Conservation (phyloP, 1,140 invertebrate genomes). For the Bursaphelenchus mucronatus region DNA sequence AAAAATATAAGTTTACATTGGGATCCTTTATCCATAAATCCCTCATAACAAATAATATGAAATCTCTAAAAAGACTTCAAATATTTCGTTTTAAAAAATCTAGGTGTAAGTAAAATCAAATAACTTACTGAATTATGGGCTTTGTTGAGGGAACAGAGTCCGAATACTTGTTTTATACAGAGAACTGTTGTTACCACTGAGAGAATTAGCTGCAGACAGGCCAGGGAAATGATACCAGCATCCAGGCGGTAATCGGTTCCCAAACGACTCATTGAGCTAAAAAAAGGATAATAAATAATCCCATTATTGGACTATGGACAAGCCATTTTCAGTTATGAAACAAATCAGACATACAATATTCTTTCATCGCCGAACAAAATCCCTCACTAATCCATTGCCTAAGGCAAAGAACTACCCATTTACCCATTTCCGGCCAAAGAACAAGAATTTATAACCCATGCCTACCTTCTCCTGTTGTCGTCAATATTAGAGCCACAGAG, state of each 20-base stretch:
- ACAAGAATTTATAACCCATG: background rate
- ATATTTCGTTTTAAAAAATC: no score
- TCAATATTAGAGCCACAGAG: constrained; percentile 45
- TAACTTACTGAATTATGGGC: constrained; percentile 13
- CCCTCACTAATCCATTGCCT: no score
- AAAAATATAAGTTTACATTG: no score
- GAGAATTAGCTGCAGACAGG: constrained; percentile 40
- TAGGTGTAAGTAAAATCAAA: background rate
- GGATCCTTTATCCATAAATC: no score
- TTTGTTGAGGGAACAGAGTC: constrained; percentile 13
- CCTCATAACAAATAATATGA: no score
- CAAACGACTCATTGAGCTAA: constrained; percentile 44
- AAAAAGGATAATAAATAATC: background rate
- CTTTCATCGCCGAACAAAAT: no score
- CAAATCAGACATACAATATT: no score
- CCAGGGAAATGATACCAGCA: constrained; percentile 43
- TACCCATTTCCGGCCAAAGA: no score
- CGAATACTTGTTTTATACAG: constrained; percentile 31
- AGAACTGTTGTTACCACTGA: constrained; percentile 40
- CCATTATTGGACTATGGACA: no score
- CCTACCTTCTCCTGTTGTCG: constrained; percentile 41
- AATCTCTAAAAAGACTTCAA: no score
- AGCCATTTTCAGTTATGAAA: no score
- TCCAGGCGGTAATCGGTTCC: constrained; percentile 52
- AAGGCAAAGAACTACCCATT: no score